A percentile compares a stretch with the other conserved stretches of the same genome.
Conservation (phyloP, 2,888 invertebrate species). For the Apodemia duryi region DNA sequence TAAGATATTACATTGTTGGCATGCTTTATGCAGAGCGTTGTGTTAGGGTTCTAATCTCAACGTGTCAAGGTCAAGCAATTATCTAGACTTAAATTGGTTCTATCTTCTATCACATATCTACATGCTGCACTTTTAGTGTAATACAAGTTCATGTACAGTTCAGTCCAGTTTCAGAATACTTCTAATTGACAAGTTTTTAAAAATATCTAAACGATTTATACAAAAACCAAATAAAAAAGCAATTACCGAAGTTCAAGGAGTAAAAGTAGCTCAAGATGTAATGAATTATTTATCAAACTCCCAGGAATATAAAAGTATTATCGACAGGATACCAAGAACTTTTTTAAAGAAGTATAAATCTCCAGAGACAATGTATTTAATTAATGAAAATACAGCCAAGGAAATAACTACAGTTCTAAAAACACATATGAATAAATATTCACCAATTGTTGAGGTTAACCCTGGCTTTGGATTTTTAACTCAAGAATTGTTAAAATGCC, state of each 20-base stretch:
- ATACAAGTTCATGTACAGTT: too few relatives aligned
- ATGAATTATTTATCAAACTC: constrained; percentile 51
- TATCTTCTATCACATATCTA: too few relatives aligned
- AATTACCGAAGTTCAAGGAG: constrained; percentile 40
- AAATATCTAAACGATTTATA: constrained; percentile 40
- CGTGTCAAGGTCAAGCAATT: too few relatives aligned
- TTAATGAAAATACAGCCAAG: constrained; percentile 60
- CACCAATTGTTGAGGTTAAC: constrained; percentile 82
- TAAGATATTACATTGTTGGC: too few relatives aligned
- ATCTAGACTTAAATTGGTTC: too few relatives aligned
- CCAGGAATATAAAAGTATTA: constrained; percentile 48
- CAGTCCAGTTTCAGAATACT: neutral
- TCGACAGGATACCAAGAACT: constrained; percentile 52
- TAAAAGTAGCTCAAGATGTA: constrained; percentile 49
- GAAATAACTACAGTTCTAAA: constrained; percentile 53
- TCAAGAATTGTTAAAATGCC: constrained; percentile 73
- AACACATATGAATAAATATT: constrained; percentile 43
- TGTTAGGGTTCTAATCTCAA: too few relatives aligned
- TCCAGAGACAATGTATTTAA: constrained; percentile 62
- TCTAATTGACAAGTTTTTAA: neutral
- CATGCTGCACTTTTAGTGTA: too few relatives aligned
- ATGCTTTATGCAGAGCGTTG: too few relatives aligned
- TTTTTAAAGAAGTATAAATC: constrained; percentile 60
- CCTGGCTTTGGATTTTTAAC: constrained; percentile 84
- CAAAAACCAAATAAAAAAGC: constrained; percentile 44